A percentile compares a stretch with the other conserved stretches of the same genome.
phyloP scores from a whole-genome alignment of 2,797 vertebrate species.

The Pantherophis vulpinus region DNA sequence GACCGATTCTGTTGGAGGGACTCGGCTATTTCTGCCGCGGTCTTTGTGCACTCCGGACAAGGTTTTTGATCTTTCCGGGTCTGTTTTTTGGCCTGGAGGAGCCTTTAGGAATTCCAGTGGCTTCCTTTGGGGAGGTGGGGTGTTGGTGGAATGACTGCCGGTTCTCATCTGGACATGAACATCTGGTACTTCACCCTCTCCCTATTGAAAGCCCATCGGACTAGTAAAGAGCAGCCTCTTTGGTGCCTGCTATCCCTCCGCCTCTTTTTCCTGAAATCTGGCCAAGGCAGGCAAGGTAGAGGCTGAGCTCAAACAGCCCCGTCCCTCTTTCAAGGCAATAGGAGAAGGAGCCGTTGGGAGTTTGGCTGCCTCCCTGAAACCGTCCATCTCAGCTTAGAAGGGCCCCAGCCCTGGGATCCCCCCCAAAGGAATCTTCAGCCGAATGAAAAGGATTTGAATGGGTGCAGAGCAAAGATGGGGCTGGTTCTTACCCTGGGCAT shows the following conservation, averaged over 20 bases:
- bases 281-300: neutral
- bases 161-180: slow-evolving; percentile 8
- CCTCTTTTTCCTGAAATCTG: neutral
- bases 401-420: too few species aligned
- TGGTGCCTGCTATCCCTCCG: accelerated
- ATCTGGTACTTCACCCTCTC: slow-evolving; percentile 18
- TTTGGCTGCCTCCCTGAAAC: neutral
- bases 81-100: neutral
- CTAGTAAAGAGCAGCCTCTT: neutral
- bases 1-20: neutral
- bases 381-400: accelerated
- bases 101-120: neutral
- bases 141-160: neutral
- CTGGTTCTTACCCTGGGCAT: slow-evolving; percentile 35
- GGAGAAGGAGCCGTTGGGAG: neutral
- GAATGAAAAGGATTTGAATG: slow-evolving; percentile 37
- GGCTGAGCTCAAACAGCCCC: neutral
- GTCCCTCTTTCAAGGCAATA: neutral
- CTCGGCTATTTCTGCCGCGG: neutral
- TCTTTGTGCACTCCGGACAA: slow-evolving; percentile 3
- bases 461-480: neutral
- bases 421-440: neutral
- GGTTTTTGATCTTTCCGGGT: neutral
- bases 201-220: neutral
- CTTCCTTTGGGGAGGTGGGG: neutral